Percentiles rank a stretch among this genome's conserved stretches.
These are phyloP conservation scores for Mesoligia furuncula DNA, from an alignment of 2,888 invertebrate genomes.

Conservation along the genomic window DNA sequence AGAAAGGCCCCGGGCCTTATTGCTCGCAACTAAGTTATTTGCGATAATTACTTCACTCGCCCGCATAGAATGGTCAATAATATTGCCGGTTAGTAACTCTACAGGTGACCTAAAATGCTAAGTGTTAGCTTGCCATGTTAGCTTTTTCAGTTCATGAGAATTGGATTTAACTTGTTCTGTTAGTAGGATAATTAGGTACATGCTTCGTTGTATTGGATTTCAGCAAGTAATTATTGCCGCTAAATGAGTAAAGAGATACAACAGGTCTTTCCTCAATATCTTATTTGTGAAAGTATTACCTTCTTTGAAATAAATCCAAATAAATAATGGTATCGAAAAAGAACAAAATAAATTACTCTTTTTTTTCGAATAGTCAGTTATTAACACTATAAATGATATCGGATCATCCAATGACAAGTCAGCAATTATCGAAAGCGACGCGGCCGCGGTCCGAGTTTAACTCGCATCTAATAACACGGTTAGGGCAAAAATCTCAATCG, in stretches of 20 bases:
- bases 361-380: slow-evolving; percentile 65
- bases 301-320: slow-evolving; percentile 22
- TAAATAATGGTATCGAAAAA: slow-evolving; percentile 34
- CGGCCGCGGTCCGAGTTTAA: slow-evolving; percentile 79
- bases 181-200: slow-evolving; percentile 30
- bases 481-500: slow-evolving; percentile 88
- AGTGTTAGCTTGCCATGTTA: slow-evolving; percentile 23
- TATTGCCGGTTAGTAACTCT: slow-evolving; percentile 41
- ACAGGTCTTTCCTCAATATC: background rate
- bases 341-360: slow-evolving; percentile 33
- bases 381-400: slow-evolving; percentile 78
- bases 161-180: slow-evolving; percentile 12
- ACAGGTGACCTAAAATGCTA: slow-evolving; percentile 63
- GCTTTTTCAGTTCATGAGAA: slow-evolving; percentile 27
- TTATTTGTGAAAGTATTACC: slow-evolving; percentile 10
- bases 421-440: slow-evolving; percentile 84
- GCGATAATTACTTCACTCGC: slow-evolving; percentile 79
- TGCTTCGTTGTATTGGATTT: slow-evolving; percentile 18
- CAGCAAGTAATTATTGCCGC: slow-evolving; percentile 22
- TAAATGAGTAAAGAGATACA: slow-evolving; percentile 18
- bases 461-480: slow-evolving; percentile 85
- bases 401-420: slow-evolving; percentile 81
- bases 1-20: slow-evolving; percentile 70
- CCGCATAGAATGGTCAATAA: slow-evolving; percentile 74
- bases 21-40: slow-evolving; percentile 80